Conservation (phyloP, 2,888 invertebrate species). For the Amphipoea lucens region DNA sequence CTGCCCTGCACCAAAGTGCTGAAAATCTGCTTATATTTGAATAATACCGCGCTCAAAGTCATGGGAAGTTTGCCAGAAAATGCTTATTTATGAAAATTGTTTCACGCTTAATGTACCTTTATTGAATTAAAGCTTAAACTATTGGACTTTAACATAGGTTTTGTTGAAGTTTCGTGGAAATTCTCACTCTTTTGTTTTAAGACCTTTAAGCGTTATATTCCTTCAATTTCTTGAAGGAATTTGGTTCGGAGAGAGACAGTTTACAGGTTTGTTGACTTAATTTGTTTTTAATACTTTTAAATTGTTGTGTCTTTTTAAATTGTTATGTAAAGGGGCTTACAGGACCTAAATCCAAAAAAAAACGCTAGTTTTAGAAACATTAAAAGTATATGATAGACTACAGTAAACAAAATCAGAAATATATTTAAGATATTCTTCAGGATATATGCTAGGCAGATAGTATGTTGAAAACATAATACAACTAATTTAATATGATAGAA, state of each 20-base stretch:
- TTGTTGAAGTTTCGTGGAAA: slow-evolving; percentile 18
- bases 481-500: too few species aligned
- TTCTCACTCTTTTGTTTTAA: not conserved
- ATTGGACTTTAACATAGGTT: slow-evolving; percentile 42
- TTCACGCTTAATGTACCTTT: slow-evolving; percentile 56
- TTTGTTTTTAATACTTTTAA: not conserved
- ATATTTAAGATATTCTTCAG: too few species aligned
- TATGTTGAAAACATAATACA: too few species aligned
- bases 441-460: too few species aligned
- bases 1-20: slow-evolving; percentile 66
- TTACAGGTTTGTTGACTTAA: not conserved
- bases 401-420: too few species aligned
- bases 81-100: slow-evolving; percentile 71
- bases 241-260: not conserved
- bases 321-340: not conserved
- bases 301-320: not conserved
- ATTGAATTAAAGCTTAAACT: slow-evolving; percentile 62
- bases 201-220: not conserved
- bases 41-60: slow-evolving; percentile 65
- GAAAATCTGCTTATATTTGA: slow-evolving; percentile 70
- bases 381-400: too few species aligned
- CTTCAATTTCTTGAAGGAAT: not conserved
- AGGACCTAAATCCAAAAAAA: too few species aligned
- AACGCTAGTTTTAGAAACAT: too few species aligned
- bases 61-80: slow-evolving; percentile 66